Conservation (phyloP, 2,888 invertebrate genomes). For the Metallyticus violacea region DNA sequence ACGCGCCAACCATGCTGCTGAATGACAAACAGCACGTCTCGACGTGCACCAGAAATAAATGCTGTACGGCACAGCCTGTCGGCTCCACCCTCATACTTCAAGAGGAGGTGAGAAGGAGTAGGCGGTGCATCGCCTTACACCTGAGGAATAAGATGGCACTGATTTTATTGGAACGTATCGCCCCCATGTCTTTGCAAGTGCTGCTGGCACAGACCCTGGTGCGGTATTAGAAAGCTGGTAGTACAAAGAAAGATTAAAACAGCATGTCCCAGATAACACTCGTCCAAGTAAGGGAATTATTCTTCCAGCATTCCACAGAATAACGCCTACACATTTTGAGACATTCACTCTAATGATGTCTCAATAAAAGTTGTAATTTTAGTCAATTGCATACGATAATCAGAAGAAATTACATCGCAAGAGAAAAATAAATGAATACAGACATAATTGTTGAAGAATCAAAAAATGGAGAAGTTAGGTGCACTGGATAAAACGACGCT, state of each 20-base stretch:
- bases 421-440: no score
- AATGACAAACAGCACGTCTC: background rate
- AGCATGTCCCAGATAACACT: background rate
- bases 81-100: constrained; percentile 1
- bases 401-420: no score
- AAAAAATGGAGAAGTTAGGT: no score
- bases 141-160: background rate
- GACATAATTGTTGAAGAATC: no score
- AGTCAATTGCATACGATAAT: no score
- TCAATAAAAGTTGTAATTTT: no score
- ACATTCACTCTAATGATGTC: no score
- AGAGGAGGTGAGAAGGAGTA: background rate
- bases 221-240: background rate
- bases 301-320: no score
- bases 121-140: background rate
- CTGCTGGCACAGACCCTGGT: background rate
- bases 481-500: no score
- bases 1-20: background rate
- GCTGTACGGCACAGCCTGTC: background rate
- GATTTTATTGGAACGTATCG: background rate
- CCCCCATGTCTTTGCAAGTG: no score
- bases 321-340: no score
- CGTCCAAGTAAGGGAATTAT: background rate
- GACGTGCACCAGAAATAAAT: background rate
- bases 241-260: background rate